Conservation (phyloP, 1,140 invertebrate species). For the Antheraea pernyi region DNA sequence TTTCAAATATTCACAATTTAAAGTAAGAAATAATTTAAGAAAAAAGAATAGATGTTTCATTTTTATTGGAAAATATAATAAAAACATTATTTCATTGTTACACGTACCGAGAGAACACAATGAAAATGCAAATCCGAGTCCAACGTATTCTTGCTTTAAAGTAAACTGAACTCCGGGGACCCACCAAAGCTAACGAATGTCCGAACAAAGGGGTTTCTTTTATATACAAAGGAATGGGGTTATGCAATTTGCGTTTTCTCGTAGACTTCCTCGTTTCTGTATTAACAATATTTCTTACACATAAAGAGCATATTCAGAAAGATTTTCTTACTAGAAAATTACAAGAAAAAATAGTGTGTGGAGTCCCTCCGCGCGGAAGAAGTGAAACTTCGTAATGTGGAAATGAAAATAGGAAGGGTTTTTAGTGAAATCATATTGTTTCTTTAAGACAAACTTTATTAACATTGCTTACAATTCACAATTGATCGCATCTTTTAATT, state of each 20-base stretch:
- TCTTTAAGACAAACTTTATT: too few relatives aligned
- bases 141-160: neutral
- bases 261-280: neutral
- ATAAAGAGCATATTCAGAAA: too few relatives aligned
- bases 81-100: slow-evolving; percentile 1
- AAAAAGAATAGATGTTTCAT: neutral
- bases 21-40: too few relatives aligned
- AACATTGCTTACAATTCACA: too few relatives aligned
- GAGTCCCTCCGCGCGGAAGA: too few relatives aligned
- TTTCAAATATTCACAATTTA: too few relatives aligned
- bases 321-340: too few relatives aligned
- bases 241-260: slow-evolving; percentile 22
- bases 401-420: too few relatives aligned
- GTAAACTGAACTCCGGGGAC: slow-evolving; percentile 1
- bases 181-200: slow-evolving; percentile 28
- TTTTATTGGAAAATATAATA: neutral
- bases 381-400: too few relatives aligned
- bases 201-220: slow-evolving; percentile 22
- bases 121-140: neutral
- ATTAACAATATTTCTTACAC: neutral
- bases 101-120: neutral
- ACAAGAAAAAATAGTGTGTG: too few relatives aligned
- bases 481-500: too few relatives aligned
- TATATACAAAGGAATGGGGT: slow-evolving; percentile 30
- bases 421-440: too few relatives aligned